phyloP scores from a whole-genome alignment of 2,888 invertebrate genomes.

The Myopa tessellatipennis region DNA sequence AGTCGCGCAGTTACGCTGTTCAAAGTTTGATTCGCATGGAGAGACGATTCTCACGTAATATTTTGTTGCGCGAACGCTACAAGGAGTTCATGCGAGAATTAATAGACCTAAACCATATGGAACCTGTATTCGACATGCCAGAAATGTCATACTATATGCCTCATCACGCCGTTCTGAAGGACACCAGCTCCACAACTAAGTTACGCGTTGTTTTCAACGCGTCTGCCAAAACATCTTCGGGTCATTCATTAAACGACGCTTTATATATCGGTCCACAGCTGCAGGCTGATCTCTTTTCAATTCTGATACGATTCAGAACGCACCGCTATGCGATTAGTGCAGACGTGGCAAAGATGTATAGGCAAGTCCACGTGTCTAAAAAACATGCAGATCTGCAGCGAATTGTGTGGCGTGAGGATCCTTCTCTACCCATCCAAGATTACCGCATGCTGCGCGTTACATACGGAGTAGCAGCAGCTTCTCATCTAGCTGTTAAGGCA shows the following conservation, averaged over 20 bases:
- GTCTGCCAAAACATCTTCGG: no score
- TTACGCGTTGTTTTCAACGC: no score
- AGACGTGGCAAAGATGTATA: constrained; percentile 45
- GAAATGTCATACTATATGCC: constrained; percentile 39
- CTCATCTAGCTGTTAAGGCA: no score
- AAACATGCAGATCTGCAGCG: background rate
- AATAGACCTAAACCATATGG: constrained; percentile 26
- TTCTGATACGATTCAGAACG: background rate
- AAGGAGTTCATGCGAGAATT: background rate
- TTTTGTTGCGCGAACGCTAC: background rate
- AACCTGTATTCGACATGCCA: constrained; percentile 40
- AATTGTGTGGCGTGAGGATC: no score
- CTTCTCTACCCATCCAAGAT: no score
- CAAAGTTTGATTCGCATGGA: constrained; percentile 3
- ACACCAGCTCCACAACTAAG: no score
- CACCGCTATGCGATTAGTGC: constrained; percentile 41
- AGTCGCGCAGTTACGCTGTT: background rate
- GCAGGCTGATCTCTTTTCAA: no score
- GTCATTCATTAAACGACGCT: no score
- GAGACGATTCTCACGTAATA: background rate
- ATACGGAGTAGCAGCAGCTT: no score
- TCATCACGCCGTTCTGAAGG: constrained; percentile 14
- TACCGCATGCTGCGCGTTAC: no score
- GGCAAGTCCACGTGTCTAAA: constrained; percentile 32
- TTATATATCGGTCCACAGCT: no score